Evolutionary conservation across 2,113 vertebrate genomes (phyloP), one percentile per base, ranked within the genome.

Genomic region (Triplophysa rosa): DNA sequence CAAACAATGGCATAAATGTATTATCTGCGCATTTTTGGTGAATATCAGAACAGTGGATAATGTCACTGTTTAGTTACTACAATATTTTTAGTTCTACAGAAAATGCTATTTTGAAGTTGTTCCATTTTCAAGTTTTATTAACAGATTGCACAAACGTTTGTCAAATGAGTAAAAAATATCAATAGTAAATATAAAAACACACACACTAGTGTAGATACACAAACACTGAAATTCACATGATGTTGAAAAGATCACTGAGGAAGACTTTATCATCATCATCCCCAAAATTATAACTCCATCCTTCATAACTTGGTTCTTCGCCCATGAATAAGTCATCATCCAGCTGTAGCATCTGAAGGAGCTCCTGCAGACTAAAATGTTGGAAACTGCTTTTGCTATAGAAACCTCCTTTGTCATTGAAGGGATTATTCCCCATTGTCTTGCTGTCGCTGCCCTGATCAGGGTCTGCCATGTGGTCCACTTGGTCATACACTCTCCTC

Each of bases 401-500:
- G 52, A 45, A 71, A 21, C 62, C 62, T 9, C 14, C 42, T 54
- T 67, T 9, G 16, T 49, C 19, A 4, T 9, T 2, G 11, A n/a
- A 33, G 17, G 52, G 40, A 40, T 42, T 52, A 8, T 10, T 26
- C 13, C 40, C 63, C 47, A 24, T 7, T 2, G 62, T 58, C 71
- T 21, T 37, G 19, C 19, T 59, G 6, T 76, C 14, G 0, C 40
- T 24, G 45, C 9, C 42, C 26, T 76, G 71, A 59, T 33, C 63
- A 77, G 74, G 45, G 13, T 74, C 45, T 13, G 37, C 26, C 2
- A 58, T 0, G 14, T 63, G 11, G 9, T 58, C 26, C 16, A 63
- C 37, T 63, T 80, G 73, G 73, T 85, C 81, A 29, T 85, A 85
- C 12, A 45, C 47, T 59, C 24, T 54, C 10, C 74, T 47, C 17